Percentiles rank a stretch among this genome's conserved stretches.
Evolutionary conservation across 2,797 vertebrate genomes (phyloP).

Genomic region (Glossophaga mutica): DNA sequence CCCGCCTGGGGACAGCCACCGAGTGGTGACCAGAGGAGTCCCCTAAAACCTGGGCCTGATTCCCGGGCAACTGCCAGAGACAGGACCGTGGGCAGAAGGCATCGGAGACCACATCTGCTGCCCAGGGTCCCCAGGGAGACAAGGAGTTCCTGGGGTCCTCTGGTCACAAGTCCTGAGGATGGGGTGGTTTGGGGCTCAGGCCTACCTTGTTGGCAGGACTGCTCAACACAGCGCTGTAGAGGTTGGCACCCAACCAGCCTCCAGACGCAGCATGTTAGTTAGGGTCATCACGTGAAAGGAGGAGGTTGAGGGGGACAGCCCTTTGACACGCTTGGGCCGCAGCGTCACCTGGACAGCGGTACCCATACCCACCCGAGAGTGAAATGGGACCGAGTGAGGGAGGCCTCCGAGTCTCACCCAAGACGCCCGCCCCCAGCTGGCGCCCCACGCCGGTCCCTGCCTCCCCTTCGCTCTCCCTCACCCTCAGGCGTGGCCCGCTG

Average conservation of each 20-base stretch:
- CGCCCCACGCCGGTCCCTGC: neutral
- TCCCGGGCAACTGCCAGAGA: neutral
- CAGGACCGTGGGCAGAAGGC: neutral
- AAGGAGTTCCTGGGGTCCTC: neutral
- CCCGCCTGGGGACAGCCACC: neutral
- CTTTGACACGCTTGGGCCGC: neutral
- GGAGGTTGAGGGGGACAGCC: neutral
- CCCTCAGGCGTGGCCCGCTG: neutral
- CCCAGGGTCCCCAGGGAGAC: neutral
- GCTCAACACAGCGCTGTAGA: neutral
- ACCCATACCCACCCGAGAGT: neutral
- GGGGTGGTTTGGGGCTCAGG: neutral
- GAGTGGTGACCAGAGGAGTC: neutral
- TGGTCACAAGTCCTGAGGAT: neutral
- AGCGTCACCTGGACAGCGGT: neutral
- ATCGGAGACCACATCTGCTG: neutral
- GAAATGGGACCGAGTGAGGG: neutral
- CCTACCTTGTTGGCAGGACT: neutral
- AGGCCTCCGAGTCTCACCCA: neutral
- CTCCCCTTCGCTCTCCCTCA: neutral
- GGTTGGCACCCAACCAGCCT: neutral
- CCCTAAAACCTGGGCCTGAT: neutral
- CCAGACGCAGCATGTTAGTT: neutral
- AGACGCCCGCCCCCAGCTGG: neutral
- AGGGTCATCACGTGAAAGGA: neutral